Evolutionary conservation across 1,140 invertebrate species (phyloP).

Genomic region (Bombus sylvicola): DNA sequence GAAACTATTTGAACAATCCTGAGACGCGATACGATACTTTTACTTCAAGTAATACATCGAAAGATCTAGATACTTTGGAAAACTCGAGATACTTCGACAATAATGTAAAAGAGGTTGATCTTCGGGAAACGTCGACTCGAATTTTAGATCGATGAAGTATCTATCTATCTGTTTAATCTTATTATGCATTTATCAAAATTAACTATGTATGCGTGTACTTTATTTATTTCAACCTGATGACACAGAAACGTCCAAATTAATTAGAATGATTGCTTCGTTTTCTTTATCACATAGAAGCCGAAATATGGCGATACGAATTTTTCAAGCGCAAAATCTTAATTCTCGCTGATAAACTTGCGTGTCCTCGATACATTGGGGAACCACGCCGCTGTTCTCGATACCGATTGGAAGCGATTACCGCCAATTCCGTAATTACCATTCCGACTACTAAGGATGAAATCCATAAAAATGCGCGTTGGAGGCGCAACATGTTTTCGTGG

Average conservation of each 20-base stretch:
- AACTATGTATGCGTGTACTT: no score
- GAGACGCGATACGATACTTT: no score
- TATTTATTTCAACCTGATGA: no score
- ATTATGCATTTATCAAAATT: no score
- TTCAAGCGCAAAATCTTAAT: not conserved
- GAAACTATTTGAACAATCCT: no score
- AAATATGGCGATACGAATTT: not conserved
- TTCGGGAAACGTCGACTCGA: not conserved
- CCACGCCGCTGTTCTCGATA: not conserved
- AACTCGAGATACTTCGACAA: not conserved
- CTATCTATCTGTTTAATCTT: not conserved
- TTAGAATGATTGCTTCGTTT: not conserved
- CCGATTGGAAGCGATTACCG: not conserved
- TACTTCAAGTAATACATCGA: no score
- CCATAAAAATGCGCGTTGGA: not conserved
- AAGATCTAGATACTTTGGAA: not conserved
- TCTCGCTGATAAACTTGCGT: constrained; percentile 1
- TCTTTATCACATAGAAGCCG: not conserved
- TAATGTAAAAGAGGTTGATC: not conserved
- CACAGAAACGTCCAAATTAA: not conserved
- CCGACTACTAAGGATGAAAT: no score
- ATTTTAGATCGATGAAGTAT: not conserved
- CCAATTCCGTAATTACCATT: not conserved
- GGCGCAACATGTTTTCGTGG: not conserved
- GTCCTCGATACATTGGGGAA: not conserved